phyloP scores from a whole-genome alignment of 2,797 vertebrate species.

The Thamnophis elegans region DNA sequence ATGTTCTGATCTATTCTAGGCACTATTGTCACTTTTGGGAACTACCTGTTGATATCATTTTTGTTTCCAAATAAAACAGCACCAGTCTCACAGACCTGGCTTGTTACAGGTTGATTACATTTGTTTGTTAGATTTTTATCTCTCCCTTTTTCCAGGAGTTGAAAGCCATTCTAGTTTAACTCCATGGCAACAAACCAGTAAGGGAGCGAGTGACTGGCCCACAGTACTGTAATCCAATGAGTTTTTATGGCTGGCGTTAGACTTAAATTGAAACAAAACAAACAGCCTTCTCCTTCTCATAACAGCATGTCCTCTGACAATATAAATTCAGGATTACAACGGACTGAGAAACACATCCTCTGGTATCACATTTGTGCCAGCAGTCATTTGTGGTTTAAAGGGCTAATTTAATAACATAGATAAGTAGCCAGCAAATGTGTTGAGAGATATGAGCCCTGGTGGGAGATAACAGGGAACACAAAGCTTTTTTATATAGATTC shows the following conservation, averaged over 20 bases:
- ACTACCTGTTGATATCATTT: not conserved
- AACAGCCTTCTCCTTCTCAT: not conserved
- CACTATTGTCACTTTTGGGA: not conserved
- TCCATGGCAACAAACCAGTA: not conserved
- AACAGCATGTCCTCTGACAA: not conserved
- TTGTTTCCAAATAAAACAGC: not conserved
- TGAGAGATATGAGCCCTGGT: not conserved
- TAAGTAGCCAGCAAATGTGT: not conserved
- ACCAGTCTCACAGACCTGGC: not conserved
- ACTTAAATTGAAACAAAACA: not conserved
- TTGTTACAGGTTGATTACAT: not conserved
- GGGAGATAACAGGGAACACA: not conserved
- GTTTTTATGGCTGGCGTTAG: not conserved
- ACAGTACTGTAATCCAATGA: not conserved
- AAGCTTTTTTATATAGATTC: not conserved
- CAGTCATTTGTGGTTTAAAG: not conserved
- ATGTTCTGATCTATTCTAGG: not conserved
- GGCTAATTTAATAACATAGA: not conserved
- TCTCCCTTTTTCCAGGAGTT: not conserved
- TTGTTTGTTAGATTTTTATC: not conserved
- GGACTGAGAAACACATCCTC: not conserved
- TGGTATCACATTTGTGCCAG: not conserved
- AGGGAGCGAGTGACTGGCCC: not conserved
- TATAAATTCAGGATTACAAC: not conserved
- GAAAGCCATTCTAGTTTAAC: not conserved